These are phyloP conservation scores for Tetrao urogallus DNA, from an alignment of 2,113 vertebrate species.

Conservation along the genomic window DNA sequence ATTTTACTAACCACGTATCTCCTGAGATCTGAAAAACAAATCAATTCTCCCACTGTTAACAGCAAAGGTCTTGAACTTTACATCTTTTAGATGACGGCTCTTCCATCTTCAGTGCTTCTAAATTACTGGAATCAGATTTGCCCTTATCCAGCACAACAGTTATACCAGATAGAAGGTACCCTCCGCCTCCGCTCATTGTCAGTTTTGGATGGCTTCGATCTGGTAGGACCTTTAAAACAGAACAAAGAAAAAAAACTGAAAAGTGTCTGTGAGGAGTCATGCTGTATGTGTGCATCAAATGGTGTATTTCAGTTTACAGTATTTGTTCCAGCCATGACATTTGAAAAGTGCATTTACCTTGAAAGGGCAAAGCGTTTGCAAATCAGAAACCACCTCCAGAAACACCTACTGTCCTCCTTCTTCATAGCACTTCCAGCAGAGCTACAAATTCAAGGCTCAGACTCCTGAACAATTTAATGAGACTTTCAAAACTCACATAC, in stretches of 20 bases:
- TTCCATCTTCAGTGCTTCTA: slow-evolving; percentile 63
- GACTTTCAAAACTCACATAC: background rate
- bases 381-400: background rate
- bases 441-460: background rate
- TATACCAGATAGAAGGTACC: slow-evolving; percentile 92
- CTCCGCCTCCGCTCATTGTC: slow-evolving; percentile 94
- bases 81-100: slow-evolving; percentile 89
- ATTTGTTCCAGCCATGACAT: background rate
- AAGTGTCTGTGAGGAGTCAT: background rate
- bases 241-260: background rate
- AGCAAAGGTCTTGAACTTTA: slow-evolving; percentile 81
- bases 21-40: slow-evolving; percentile 37
- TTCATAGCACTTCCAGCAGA: background rate
- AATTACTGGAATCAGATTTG: slow-evolving; percentile 48
- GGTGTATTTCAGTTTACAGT: background rate
- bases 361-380: background rate
- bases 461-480: too few species aligned
- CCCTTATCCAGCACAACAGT: slow-evolving; percentile 80
- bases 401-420: background rate
- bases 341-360: background rate
- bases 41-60: slow-evolving; percentile 44
- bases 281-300: background rate
- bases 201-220: slow-evolving; percentile 94
- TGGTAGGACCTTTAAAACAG: slow-evolving; percentile 86
- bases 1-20: background rate